Evolutionary conservation across 2,888 invertebrate genomes (phyloP).

Genomic region (Orthosia incerta): DNA sequence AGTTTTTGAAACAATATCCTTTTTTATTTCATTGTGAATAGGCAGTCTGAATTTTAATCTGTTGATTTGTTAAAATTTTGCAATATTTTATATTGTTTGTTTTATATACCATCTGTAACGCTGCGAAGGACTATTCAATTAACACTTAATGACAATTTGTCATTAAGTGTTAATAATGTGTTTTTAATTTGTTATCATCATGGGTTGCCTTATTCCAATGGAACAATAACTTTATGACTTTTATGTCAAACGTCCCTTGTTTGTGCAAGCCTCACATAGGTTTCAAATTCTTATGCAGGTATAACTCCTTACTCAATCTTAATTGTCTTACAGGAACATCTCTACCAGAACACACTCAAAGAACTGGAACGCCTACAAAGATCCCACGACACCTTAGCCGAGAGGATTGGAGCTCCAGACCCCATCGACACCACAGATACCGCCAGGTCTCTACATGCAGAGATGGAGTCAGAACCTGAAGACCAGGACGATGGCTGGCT

Average conservation of each 20-base stretch:
- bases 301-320: background rate
- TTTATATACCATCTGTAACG: too few species aligned
- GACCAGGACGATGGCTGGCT: slow-evolving; percentile 91
- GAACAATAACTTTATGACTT: too few species aligned
- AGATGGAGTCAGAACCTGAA: slow-evolving; percentile 96
- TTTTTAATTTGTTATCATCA: too few species aligned
- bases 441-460: slow-evolving; percentile 95
- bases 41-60: slow-evolving; percentile 10
- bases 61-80: background rate
- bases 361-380: slow-evolving; percentile 94
- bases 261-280: too few species aligned
- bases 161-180: too few species aligned
- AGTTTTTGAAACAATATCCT: slow-evolving; percentile 35
- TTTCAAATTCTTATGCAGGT: too few species aligned
- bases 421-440: slow-evolving; percentile 84
- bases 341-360: slow-evolving; percentile 90
- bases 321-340: slow-evolving; percentile 84
- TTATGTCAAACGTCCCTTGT: too few species aligned
- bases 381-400: slow-evolving; percentile 93
- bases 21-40: background rate
- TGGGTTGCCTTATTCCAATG: too few species aligned
- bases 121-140: too few species aligned
- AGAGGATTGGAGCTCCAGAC: slow-evolving; percentile 92
- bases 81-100: too few species aligned
- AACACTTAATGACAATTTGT: too few species aligned